A percentile compares a stretch with the other conserved stretches of the same genome.
Evolutionary conservation across 2,888 invertebrate genomes (phyloP).

Genomic region (Cepaea hortensis): DNA sequence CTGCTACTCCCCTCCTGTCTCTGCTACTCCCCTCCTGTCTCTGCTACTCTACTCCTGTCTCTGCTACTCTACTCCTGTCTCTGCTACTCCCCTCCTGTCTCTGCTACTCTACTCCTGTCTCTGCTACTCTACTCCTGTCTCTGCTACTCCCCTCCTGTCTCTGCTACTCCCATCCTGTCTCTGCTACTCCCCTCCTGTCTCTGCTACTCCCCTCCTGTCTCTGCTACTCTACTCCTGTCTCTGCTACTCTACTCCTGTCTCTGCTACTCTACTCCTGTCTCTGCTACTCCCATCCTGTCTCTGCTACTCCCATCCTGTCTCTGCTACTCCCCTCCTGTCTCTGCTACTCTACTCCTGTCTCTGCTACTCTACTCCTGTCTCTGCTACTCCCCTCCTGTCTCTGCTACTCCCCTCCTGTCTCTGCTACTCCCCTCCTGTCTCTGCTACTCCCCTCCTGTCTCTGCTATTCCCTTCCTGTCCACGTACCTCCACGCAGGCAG

Average conservation of each 20-base stretch:
- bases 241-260: not conserved
- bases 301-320: not conserved
- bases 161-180: not conserved
- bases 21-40: not conserved
- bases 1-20: not conserved
- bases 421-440: not conserved
- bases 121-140: not conserved
- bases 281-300: not conserved
- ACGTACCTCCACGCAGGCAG: not conserved
- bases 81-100: not conserved
- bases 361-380: not conserved
- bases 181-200: not conserved
- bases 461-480: not conserved
- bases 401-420: not conserved
- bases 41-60: not conserved
- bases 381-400: not conserved
- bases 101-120: not conserved
- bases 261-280: not conserved
- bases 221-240: not conserved
- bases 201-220: not conserved
- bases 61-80: not conserved
- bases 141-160: not conserved
- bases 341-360: not conserved
- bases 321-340: not conserved
- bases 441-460: not conserved